phyloP scores from a whole-genome alignment of 2,888 invertebrate species.

The Tinea trinotella region DNA sequence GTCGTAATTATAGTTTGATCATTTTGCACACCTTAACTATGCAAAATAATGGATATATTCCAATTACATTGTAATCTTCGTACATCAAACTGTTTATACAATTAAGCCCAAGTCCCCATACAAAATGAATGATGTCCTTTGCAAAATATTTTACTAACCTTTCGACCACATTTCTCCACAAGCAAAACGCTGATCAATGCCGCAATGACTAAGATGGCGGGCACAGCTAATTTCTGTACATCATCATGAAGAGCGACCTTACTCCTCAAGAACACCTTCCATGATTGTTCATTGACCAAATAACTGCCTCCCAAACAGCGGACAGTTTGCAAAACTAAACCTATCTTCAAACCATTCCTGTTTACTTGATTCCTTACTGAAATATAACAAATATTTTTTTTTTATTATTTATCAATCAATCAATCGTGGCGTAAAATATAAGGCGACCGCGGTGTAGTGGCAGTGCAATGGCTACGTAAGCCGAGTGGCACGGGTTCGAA shows the following conservation, averaged over 20 bases:
- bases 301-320: slow-evolving; percentile 4
- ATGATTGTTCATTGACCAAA: not conserved
- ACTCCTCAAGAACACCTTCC: not conserved
- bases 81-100: too few species aligned
- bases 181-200: not conserved
- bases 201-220: not conserved
- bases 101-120: too few species aligned
- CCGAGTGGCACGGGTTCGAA: too few species aligned
- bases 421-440: not conserved
- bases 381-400: not conserved
- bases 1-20: too few species aligned
- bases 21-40: too few species aligned
- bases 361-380: slow-evolving; percentile 13
- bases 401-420: not conserved
- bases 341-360: slow-evolving; percentile 11
- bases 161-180: slow-evolving; percentile 8
- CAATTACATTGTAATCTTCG: too few species aligned
- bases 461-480: too few species aligned
- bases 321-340: not conserved
- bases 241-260: not conserved
- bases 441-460: too few species aligned
- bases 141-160: slow-evolving; percentile 6
- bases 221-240: slow-evolving; percentile 2
- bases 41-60: too few species aligned
- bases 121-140: too few species aligned